phyloP scores from a whole-genome alignment of 1,140 invertebrate species.

The Drosophila lacertosa region DNA sequence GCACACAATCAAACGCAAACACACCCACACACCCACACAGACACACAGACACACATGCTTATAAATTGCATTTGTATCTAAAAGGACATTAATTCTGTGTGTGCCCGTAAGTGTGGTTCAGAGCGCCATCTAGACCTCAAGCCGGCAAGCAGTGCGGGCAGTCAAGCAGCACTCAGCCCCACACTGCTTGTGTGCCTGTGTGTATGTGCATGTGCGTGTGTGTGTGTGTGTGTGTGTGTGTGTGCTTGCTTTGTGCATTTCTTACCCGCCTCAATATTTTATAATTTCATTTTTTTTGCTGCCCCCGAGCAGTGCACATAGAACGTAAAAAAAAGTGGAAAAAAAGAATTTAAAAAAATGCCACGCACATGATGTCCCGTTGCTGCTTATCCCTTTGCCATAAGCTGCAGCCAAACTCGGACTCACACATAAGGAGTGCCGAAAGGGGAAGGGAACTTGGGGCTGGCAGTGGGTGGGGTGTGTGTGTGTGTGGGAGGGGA shows the following conservation, averaged over 20 bases:
- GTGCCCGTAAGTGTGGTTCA: constrained; percentile 42
- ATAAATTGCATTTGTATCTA: constrained; percentile 81
- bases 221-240: constrained; percentile 19
- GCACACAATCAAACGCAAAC: constrained; percentile 16
- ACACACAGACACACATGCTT: constrained; percentile 22
- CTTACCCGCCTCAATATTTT: constrained; percentile 78
- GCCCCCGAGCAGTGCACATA: background rate
- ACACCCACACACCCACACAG: constrained; percentile 5
- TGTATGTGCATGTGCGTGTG: constrained; percentile 1
- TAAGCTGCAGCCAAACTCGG: constrained; percentile 12
- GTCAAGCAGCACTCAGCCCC: constrained; percentile 4
- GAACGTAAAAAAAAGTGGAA: no score
- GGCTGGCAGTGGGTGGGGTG: background rate
- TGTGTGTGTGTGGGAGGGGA: no score
- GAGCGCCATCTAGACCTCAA: constrained; percentile 35
- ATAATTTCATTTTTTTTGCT: constrained; percentile 73
- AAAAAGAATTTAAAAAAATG: constrained; percentile 29
- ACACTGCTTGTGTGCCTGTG: constrained; percentile 36
- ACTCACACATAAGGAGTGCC: constrained; percentile 40
- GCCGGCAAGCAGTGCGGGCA: constrained; percentile 30
- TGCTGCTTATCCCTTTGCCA: constrained; percentile 71
- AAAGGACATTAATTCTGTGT: constrained; percentile 70
- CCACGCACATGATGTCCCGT: constrained; percentile 72
- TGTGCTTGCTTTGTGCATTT: constrained; percentile 65
- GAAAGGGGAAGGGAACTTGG: background rate